phyloP scores from a whole-genome alignment of 2,797 vertebrate species.

The Phoeniculus purpureus region DNA sequence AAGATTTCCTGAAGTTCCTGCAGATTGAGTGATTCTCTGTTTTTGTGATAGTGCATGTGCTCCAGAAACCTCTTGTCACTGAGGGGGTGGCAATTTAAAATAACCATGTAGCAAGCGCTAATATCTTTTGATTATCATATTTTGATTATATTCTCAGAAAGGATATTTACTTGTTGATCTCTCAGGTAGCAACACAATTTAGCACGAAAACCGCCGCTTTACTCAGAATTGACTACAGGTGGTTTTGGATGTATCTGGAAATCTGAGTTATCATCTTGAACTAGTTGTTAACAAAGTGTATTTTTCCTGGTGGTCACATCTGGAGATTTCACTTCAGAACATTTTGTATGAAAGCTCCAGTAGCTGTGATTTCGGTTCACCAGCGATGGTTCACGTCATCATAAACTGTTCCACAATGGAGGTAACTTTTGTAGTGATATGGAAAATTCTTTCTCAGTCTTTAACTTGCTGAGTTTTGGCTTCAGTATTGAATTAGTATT shows the following conservation, averaged over 20 bases:
- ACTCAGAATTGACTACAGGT: not conserved
- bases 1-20: not conserved
- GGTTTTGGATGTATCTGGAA: not conserved
- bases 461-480: slow-evolving; percentile 10
- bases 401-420: slow-evolving; percentile 21
- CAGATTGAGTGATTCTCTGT: not conserved
- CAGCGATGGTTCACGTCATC: slow-evolving; percentile 2
- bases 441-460: slow-evolving; percentile 26
- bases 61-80: not conserved
- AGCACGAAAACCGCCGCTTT: not conserved
- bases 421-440: slow-evolving; percentile 5
- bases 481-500: slow-evolving; percentile 31
- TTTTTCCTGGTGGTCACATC: not conserved
- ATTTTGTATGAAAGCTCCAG: not conserved
- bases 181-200: not conserved
- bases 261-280: slow-evolving; percentile 17
- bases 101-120: not conserved
- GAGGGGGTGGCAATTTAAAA: not conserved
- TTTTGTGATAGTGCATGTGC: not conserved
- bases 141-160: not conserved
- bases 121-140: not conserved
- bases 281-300: not conserved
- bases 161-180: not conserved
- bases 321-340: slow-evolving; percentile 15
- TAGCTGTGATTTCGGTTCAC: not conserved